These are phyloP conservation scores for Agrenia bidenticulata DNA, from an alignment of 2,888 invertebrate genomes.

Conservation along the genomic window DNA sequence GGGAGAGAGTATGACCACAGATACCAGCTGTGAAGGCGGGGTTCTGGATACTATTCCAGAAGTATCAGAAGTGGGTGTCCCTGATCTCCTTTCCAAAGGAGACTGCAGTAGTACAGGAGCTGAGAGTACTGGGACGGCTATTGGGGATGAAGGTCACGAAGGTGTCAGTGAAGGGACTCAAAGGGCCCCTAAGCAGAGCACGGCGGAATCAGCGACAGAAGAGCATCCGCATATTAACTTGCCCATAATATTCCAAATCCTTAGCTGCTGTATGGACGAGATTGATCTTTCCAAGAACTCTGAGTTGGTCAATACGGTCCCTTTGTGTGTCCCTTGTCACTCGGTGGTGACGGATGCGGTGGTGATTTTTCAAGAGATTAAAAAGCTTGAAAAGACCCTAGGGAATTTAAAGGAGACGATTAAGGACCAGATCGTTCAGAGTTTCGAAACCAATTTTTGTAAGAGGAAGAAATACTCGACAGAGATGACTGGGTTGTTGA, in stretches of 20 bases:
- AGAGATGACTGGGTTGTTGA: background rate
- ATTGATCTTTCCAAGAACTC: background rate
- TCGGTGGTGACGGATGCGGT: slow-evolving; percentile 4
- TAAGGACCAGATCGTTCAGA: background rate
- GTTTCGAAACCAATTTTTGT: slow-evolving; percentile 1
- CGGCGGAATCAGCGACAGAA: background rate
- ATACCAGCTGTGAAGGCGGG: background rate
- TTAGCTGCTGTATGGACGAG: background rate
- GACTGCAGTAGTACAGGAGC: too few relatives aligned
- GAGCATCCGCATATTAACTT: background rate
- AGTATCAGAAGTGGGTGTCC: too few relatives aligned
- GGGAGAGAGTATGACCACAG: background rate
- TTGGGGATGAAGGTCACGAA: too few relatives aligned
- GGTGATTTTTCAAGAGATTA: background rate
- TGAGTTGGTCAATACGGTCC: background rate
- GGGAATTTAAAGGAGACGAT: slow-evolving; percentile 3
- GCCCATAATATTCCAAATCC: background rate
- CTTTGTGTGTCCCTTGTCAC: slow-evolving; percentile 5
- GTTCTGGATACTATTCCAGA: background rate
- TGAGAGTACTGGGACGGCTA: too few relatives aligned
- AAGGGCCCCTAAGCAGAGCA: too few relatives aligned
- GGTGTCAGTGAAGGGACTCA: too few relatives aligned
- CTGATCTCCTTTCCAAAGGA: too few relatives aligned
- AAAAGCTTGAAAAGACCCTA: background rate
- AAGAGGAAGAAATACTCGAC: background rate